phyloP scores from a whole-genome alignment of 2,797 vertebrate genomes.

The Netta rufina region DNA sequence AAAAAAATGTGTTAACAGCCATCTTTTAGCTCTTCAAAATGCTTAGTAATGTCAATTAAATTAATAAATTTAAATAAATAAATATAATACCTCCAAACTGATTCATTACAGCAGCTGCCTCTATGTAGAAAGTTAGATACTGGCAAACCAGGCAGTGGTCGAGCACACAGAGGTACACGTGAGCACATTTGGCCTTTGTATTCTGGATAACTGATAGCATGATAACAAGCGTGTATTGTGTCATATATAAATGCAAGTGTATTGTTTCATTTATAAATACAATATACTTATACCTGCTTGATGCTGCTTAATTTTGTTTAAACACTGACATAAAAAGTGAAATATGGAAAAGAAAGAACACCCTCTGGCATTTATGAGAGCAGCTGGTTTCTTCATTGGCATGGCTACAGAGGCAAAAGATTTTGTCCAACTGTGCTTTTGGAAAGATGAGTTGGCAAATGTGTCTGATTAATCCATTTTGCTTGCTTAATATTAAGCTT shows the following conservation, averaged over 20 bases:
- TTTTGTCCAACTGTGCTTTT: not conserved
- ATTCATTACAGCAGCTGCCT: not conserved
- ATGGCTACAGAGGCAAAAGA: not conserved
- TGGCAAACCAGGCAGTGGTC: not conserved
- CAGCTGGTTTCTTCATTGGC: not conserved
- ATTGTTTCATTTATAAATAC: too few relatives aligned
- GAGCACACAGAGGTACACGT: not conserved
- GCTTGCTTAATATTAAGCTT: not conserved
- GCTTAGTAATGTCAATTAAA: not conserved
- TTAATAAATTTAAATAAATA: not conserved
- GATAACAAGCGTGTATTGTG: not conserved
- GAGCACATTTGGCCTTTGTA: fast-evolving
- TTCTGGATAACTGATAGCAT: not conserved
- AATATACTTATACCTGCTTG: not conserved
- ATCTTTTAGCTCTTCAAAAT: not conserved
- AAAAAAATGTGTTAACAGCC: not conserved
- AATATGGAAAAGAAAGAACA: not conserved
- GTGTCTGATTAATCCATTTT: not conserved
- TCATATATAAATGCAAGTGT: not conserved
- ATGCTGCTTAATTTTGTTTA: not conserved
- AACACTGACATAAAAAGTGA: not conserved
- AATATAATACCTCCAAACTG: not conserved
- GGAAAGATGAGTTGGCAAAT: not conserved
- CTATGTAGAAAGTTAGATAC: not conserved
- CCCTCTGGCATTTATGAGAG: not conserved